These are phyloP conservation scores for human (Homo sapiens) DNA, from an alignment of 2,113 vertebrate species.

Conservation along the genomic window GRCh38 chr3:4276001-4276500, in stretches of 20 bases:
- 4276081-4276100: background rate
- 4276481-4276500: background rate
- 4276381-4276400: background rate
- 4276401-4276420: background rate
- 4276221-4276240: background rate
- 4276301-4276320: background rate
- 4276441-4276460: background rate
- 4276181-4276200: background rate
- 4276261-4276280: background rate
- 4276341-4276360: background rate
- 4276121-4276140: background rate
- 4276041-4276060: background rate
- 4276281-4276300: background rate
- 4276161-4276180: background rate
- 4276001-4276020: background rate
- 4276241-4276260: background rate
- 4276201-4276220: background rate
- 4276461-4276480: background rate
- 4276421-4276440: background rate
- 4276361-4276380: background rate
- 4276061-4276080: background rate
- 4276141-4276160: background rate
- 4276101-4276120: background rate
- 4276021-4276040: background rate
- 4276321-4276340: background rate